Conservation (phyloP, 2,888 invertebrate species). For the Scaptomyza flava region DNA sequence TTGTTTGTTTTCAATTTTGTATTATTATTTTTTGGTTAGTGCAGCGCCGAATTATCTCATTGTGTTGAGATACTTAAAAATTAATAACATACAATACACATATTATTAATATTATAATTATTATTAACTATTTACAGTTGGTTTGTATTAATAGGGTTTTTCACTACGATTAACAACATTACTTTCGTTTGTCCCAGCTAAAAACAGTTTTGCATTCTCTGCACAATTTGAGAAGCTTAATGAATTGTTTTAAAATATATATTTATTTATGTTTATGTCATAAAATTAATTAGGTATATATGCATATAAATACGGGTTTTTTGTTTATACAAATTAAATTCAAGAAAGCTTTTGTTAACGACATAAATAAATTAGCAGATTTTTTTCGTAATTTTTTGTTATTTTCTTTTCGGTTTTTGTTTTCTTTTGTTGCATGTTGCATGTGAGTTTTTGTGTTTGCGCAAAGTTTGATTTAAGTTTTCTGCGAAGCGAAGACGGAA, state of each 20-base stretch:
- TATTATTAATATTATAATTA: constrained; percentile 41
- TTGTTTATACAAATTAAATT: constrained; percentile 71
- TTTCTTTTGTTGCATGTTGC: constrained; percentile 15
- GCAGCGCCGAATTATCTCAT: constrained; percentile 43
- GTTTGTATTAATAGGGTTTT: constrained; percentile 28
- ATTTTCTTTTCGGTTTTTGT: constrained; percentile 2
- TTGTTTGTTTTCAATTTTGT: constrained; percentile 14
- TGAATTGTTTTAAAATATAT: constrained; percentile 23
- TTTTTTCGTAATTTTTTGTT: constrained; percentile 23
- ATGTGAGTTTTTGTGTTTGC: neutral
- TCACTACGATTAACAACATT: constrained; percentile 50
- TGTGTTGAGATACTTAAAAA: constrained; percentile 49
- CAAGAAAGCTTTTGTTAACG: constrained; percentile 76
- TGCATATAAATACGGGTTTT: constrained; percentile 43
- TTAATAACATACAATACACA: constrained; percentile 78
- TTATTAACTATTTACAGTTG: constrained; percentile 68
- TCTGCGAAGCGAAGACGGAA: constrained; percentile 71
- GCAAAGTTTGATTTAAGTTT: constrained; percentile 33
- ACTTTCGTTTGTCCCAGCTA: constrained; percentile 33
- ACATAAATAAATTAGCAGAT: constrained; percentile 62
- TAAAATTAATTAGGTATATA: constrained; percentile 40
- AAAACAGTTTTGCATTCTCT: constrained; percentile 40
- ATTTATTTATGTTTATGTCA: constrained; percentile 13
- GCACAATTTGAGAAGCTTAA: constrained; percentile 11
- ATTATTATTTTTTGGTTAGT: constrained; percentile 22